These are phyloP conservation scores for Drosophila hawaiiensis DNA, from an alignment of 2,888 invertebrate species.

Conservation along the genomic window DNA sequence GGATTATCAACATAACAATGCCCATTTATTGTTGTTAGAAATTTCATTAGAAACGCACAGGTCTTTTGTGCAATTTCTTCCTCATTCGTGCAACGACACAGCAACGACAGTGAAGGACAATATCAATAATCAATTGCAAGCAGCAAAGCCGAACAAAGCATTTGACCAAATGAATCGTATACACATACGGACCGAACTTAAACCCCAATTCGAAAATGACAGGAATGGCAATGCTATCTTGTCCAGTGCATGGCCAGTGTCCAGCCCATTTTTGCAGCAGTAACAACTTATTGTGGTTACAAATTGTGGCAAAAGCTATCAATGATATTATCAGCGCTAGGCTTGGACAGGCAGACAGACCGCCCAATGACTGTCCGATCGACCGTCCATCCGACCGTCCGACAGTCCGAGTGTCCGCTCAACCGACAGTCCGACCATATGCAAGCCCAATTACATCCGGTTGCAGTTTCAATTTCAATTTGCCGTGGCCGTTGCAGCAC, in stretches of 20 bases:
- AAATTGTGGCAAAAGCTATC: constrained; percentile 80
- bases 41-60: constrained; percentile 40
- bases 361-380: background rate
- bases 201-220: constrained; percentile 46
- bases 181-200: constrained; percentile 19
- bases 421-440: constrained; percentile 54
- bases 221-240: constrained; percentile 12
- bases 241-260: background rate
- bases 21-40: constrained; percentile 39
- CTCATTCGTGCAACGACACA: constrained; percentile 9
- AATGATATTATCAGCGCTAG: constrained; percentile 75
- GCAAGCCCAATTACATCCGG: constrained; percentile 81
- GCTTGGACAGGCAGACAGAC: constrained; percentile 16
- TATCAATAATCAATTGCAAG: constrained; percentile 43
- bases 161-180: constrained; percentile 19
- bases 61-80: constrained; percentile 18
- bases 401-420: constrained; percentile 17
- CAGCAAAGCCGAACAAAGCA: constrained; percentile 30
- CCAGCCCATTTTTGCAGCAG: constrained; percentile 53
- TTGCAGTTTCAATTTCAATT: constrained; percentile 82
- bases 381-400: constrained; percentile 6
- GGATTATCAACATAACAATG: constrained; percentile 51
- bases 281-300: constrained; percentile 79
- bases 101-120: constrained; percentile 28
- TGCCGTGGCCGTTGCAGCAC: constrained; percentile 40